Base-by-base conservation (phyloP, 2,888 invertebrate species). In the Achlya flavicornis region DNA sequence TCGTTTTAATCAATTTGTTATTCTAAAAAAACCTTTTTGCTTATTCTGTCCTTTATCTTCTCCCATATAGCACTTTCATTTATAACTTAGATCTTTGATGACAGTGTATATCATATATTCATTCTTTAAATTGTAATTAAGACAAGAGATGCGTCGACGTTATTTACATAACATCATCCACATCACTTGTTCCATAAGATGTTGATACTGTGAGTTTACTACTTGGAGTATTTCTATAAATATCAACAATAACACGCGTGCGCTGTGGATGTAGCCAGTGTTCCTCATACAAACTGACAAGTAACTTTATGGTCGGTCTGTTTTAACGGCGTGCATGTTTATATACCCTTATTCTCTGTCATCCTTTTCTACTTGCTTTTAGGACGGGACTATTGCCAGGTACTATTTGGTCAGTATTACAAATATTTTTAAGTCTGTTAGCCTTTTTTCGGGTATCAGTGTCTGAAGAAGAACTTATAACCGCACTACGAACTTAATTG, bases 181-280 rank as follows among this genome's bases (percentile, higher is more conserved):
- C 10, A 53, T 19, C 10, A 7, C 10, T 53, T 53, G 53, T 53
- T 48, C n/a, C 7, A 53, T 46, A 10, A n/a, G 1, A 53, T 53
- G 53, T 53, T 53, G 53, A 53, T 53, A 19, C 53, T 53, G 53
- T 53, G 10, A 53, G 19, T 10, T 53, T 53, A 53, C 53, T 53
- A 53, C 53, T 19, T 19, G n/a, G 48, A 48, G 16, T 53, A 19
- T 53, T 53, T 19, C 19, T 14, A 53, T 48, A 16, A 48, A 48
- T 48, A 53, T n/a, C 5, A 48, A 48, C 48, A 41, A 41, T 48
- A 48, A 41, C 41, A 53, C 53, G 19, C 53, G 53, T 53, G 10
- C 10, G 3, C 19, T 53, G 10, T 53, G 10, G 3, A 19, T 53
- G 10, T 53, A 19, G 41, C 12, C 3, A 11, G 12, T 41, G 7